Evolutionary conservation across 2,113 vertebrate genomes (phyloP), one percentile per base, ranked within the genome.

Genomic region (Sisor rabdophorus): DNA sequence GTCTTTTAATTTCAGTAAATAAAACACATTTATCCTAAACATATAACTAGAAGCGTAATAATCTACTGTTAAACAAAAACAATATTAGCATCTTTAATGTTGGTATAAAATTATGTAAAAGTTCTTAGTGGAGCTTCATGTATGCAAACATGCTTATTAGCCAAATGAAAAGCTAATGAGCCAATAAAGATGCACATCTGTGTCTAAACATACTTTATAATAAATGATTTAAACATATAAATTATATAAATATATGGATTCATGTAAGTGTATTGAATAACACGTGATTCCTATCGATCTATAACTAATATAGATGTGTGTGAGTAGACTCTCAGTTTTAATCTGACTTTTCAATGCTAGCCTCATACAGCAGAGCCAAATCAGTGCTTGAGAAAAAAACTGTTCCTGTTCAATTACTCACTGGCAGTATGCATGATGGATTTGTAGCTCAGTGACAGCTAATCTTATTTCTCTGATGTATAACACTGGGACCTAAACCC

Each of bases 391-490:
- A 44, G 19, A 10, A 44, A 7, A 30, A 73, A 44, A 28, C 9
- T 24, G 22, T 71, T 56, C 32, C 32, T 47, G 48, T 63, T 59
- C 58, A 72, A 19, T 40, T 44, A 71, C 47, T 71, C 59, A 53
- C 20, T 13, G 15, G n/a, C 61, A 44, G 1, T 9, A 44, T 63
- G 47, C 28, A 69, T 8, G 26, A 53, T 60, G 50, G n/a, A 19
- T 71, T 64, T 78, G 20, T 26, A 47, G 30, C 17, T 64, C 44
- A 63, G 30, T 78, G 24, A 44, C 9, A 48, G 59, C 22, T 55
- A 20, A 72, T 73, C 48, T 72, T 64, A 30, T 71, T 71, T 64
- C 28, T 63, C 52, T 78, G 76, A 40, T 65, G 19, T 48, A 72
- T 36, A 26, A 26, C 36, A 2, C 36, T 65, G 52, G 36, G 52